Evolutionary conservation across 2,888 invertebrate species (phyloP).

Genomic region (Hipparchia semele): DNA sequence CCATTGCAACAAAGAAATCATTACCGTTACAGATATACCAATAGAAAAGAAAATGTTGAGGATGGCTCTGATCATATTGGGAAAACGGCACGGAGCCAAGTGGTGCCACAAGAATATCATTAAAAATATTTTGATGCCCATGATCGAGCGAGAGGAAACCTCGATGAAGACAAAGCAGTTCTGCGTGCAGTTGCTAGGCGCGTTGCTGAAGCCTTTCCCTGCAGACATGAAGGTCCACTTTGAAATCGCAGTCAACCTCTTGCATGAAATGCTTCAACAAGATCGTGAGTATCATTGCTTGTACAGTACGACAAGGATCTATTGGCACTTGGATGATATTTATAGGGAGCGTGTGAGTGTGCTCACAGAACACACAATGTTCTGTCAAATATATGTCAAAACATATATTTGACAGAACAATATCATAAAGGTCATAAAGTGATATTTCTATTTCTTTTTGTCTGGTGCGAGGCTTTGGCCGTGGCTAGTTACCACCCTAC

Average conservation of each 20-base stretch:
- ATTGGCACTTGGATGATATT: too few relatives aligned
- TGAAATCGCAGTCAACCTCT: conserved; percentile 64
- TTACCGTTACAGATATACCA: conserved; percentile 54
- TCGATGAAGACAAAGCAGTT: conserved; percentile 56
- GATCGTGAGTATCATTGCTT: conserved; percentile 58
- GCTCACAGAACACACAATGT: too few relatives aligned
- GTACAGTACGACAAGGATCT: too few relatives aligned
- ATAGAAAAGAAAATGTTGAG: conserved; percentile 64
- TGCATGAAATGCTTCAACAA: conserved; percentile 58
- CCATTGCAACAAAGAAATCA: neutral
- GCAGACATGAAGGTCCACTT: conserved; percentile 69
- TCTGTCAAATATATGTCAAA: too few relatives aligned
- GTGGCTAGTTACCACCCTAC: too few relatives aligned
- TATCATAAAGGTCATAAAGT: too few relatives aligned
- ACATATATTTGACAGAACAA: too few relatives aligned
- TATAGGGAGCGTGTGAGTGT: too few relatives aligned
- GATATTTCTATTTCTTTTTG: too few relatives aligned
- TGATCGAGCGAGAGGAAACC: conserved; percentile 57
- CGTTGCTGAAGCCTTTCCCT: conserved; percentile 71
- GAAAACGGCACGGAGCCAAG: conserved; percentile 69
- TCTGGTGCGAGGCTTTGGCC: too few relatives aligned
- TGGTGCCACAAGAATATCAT: conserved; percentile 74
- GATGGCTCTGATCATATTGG: conserved; percentile 64
- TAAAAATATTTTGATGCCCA: conserved; percentile 61
- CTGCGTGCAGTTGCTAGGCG: conserved; percentile 65